Conservation (phyloP, 2,888 invertebrate genomes). For the Apamea monoglypha region DNA sequence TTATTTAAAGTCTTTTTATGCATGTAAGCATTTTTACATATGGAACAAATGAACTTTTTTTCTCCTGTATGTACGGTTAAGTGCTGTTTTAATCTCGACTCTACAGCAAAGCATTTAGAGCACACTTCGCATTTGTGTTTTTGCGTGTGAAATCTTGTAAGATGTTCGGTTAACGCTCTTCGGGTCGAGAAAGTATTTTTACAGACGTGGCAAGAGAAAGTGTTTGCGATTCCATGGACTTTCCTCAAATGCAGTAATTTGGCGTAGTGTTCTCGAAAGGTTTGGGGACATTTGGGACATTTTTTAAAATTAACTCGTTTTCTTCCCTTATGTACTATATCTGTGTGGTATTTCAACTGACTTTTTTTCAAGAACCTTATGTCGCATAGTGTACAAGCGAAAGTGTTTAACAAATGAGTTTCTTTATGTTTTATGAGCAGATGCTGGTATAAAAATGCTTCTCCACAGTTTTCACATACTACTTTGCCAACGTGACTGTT, state of each 20-base stretch:
- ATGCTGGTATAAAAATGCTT: constrained; percentile 76
- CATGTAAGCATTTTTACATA: constrained; percentile 85
- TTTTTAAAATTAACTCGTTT: constrained; percentile 70
- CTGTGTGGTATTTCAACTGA: constrained; percentile 83
- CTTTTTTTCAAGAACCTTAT: constrained; percentile 82
- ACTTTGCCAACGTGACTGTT: constrained; percentile 78
- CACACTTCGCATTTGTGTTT: constrained; percentile 85
- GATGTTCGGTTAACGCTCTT: constrained; percentile 76
- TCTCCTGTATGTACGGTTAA: constrained; percentile 80
- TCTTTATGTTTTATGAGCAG: constrained; percentile 76
- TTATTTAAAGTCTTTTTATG: constrained; percentile 81
- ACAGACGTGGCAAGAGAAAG: constrained; percentile 75
- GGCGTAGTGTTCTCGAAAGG: constrained; percentile 78
- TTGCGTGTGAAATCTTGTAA: constrained; percentile 80
- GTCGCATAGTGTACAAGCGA: constrained; percentile 80
- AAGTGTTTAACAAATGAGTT: constrained; percentile 68
- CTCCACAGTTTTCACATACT: constrained; percentile 80
- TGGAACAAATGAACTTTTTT: constrained; percentile 79
- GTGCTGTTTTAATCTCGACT: constrained; percentile 85
- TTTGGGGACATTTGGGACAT: constrained; percentile 74
- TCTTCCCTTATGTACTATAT: constrained; percentile 78
- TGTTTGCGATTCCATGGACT: constrained; percentile 73
- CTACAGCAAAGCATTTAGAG: constrained; percentile 83
- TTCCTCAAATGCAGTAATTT: constrained; percentile 76
- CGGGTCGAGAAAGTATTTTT: constrained; percentile 71